Evolutionary conservation across 2,888 invertebrate species (phyloP), one percentile per base, ranked within the genome.

Genomic region (Dastarcus helophoroides): DNA sequence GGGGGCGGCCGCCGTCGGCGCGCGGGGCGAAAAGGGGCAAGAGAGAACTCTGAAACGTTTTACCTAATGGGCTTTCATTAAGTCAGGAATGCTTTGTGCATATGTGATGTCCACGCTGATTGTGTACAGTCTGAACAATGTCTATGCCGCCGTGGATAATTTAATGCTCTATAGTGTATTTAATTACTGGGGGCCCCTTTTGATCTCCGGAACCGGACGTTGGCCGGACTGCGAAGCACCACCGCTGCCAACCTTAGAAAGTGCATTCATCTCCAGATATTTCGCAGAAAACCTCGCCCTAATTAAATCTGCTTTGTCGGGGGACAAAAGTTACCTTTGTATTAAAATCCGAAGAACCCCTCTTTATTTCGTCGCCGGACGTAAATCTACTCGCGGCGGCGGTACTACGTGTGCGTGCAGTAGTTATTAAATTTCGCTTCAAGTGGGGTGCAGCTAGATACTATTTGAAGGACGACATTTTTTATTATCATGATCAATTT

Each of bases 21-120:
- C n/a, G n/a, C n/a, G 9, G 24, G 37, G 35, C 36, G 32, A 22
- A 34, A n/a, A n/a, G n/a, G n/a, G n/a, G n/a, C n/a, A n/a, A n/a
- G n/a, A n/a, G 37, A 35, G 4, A 38, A 46, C 48, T 49, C 47
- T 48, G 54, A 53, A 58, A 54, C 57, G 56, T 56, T 60, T 58
- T 58, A 58, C 56, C 58, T 58, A 60, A 60, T 58, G 58, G 58
- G 51, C 56, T 58, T 59, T 59, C 58, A 60, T 60, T 59, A 58
- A 56, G 55, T 53, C 51, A 50, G 57, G 56, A 58, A 59, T 58
- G 58, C 59, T 60, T 60, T 60, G 58, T 60, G 58, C 58, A 59
- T 59, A 57, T 57, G 58, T 56, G 58, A 60, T 56, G 58, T 57
- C 54, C 53, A 51, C 53, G 53, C 50, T 56, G 54, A 56, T 55